Evolutionary conservation across 2,797 vertebrate genomes (phyloP), one percentile per base, ranked within the genome.

Genomic region (Nannoperca obscura): DNA sequence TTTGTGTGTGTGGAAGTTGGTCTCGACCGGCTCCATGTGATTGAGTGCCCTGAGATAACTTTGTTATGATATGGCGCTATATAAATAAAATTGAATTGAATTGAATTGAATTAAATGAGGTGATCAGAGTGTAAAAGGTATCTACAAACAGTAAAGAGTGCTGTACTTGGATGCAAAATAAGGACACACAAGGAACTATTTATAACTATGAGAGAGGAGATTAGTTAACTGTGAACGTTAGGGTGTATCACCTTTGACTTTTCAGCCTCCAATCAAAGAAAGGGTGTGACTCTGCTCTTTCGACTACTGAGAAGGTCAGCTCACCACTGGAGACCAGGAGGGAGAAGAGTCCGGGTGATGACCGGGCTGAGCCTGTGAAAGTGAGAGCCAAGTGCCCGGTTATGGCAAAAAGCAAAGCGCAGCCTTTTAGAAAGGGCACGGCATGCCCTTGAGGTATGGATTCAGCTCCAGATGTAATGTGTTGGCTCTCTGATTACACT

Each of bases 401-500:
- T 69, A 63, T 62, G 74, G 71, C 63, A 49, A 74, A 82, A 65
- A 71, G 69, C 58, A 80, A 63, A 57, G 53, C 14, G 13, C 36
- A 78, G 71, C 57, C 74, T 61, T 64, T 76, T 36, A 59, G 58
- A 84, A 87, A 87, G 81, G 80, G 63, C 73, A 84, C 50, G 49
- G 19, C 19, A 64, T 70, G 54, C 65, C 83, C 76, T 81, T 80
- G 60, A 86, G 80, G 62, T 72, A 66, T 70, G 80, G 68, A 71
- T 78, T 78, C 24, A 50, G 63, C 63, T 79, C 46, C 63, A 84
- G 60, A 77, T 85, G 55, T 62, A 75, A 66, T 71, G 76, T 66
- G 50, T 59, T 83, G 22, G 64, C 47, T 82, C 40, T 82, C 46
- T 87, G 78, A 87, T 84, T 74, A 74, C 77, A 55, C 58, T 62